Conservation (phyloP, 2,113 vertebrate species). For the Pampusana beccarii region DNA sequence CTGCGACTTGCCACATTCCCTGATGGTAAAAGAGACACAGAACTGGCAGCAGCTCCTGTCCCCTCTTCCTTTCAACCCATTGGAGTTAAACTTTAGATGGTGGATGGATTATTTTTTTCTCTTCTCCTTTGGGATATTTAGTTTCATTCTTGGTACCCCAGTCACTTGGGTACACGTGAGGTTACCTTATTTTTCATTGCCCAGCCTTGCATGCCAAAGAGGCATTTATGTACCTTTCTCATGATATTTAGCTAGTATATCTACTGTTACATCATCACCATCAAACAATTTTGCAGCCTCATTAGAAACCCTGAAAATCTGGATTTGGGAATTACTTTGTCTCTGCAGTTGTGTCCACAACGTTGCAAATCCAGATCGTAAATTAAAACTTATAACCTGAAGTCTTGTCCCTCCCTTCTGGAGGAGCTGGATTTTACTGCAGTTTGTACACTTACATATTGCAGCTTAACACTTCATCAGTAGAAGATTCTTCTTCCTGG, state of each 20-base stretch:
- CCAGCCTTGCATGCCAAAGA: background rate
- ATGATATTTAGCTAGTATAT: background rate
- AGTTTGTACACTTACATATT: background rate
- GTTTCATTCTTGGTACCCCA: background rate
- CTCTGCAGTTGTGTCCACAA: background rate
- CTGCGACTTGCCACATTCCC: background rate
- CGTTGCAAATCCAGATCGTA: background rate
- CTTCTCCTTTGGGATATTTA: background rate
- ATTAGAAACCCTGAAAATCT: background rate
- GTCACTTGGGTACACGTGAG: background rate
- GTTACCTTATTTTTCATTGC: background rate
- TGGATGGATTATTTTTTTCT: background rate
- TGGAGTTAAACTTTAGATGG: background rate
- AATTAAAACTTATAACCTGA: background rate
- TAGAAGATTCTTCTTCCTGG: background rate
- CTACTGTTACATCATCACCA: background rate
- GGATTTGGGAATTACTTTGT: background rate
- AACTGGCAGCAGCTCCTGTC: background rate
- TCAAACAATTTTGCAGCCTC: background rate
- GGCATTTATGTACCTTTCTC: background rate
- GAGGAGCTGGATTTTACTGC: background rate
- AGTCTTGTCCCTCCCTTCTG: background rate
- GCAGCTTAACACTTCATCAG: background rate
- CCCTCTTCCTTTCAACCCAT: background rate
- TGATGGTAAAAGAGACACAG: background rate